phyloP scores from a whole-genome alignment of 2,888 invertebrate species.

The Rhagium mordax region DNA sequence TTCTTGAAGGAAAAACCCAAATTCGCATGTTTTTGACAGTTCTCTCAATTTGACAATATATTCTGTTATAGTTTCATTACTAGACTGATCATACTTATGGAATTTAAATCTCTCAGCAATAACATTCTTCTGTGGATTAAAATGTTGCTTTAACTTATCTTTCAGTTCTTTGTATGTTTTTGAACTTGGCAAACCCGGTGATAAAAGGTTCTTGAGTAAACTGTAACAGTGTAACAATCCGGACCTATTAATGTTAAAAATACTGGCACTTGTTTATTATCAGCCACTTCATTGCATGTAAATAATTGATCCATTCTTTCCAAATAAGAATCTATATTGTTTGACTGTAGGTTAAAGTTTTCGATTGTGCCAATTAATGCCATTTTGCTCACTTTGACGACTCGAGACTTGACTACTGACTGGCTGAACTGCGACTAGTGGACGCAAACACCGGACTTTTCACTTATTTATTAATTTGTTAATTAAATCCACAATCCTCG shows the following conservation, averaged over 20 bases:
- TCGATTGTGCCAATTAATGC: too few species aligned
- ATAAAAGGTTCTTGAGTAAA: background rate
- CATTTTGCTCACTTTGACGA: too few species aligned
- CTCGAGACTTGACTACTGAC: too few species aligned
- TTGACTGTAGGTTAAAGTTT: too few species aligned
- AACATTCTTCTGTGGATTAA: background rate
- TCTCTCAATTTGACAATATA: conserved; percentile 8
- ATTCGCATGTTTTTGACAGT: conserved; percentile 18
- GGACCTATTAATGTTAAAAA: background rate
- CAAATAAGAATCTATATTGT: too few species aligned
- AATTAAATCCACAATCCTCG: too few species aligned
- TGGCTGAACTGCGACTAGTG: too few species aligned
- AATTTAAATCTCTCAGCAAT: conserved; percentile 22
- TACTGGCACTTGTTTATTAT: too few species aligned
- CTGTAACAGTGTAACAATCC: background rate
- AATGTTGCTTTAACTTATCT: background rate
- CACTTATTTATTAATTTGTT: too few species aligned
- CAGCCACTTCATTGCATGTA: too few species aligned
- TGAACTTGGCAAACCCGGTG: background rate
- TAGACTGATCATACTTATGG: conserved; percentile 1
- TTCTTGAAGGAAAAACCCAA: conserved; percentile 8
- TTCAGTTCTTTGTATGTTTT: background rate
- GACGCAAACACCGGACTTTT: too few species aligned
- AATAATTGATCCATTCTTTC: too few species aligned
- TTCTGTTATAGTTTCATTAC: background rate